Base-by-base conservation (phyloP, 2,113 vertebrate genomes). In the Dendropsophus ebraccatus region DNA sequence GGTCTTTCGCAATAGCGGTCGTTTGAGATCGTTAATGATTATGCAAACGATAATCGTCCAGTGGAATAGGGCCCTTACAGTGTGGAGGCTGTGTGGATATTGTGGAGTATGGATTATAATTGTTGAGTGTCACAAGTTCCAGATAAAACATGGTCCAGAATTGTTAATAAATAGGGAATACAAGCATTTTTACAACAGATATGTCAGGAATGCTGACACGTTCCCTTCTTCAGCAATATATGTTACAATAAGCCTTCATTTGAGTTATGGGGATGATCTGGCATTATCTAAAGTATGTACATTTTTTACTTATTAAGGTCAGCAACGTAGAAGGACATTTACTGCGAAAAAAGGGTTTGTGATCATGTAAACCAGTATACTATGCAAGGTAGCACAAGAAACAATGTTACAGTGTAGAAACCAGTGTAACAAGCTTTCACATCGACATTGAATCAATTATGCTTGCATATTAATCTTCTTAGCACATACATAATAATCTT, bases 301-400 rank as follows among this genome's bases (percentile, higher is more conserved):
- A 65, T 65, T 69, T 47, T 47, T 25, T 9, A 28, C 8, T 19
- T 19, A 32, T 60, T 21, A 56, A 74, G 11, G 82, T 56, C 70
- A 83, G n/a, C 35, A 37, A 35, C 47, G 82, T 74, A 74, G 72
- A 84, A 62, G 58, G 52, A 78, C 60, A 85, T 69, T 67, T 49
- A 37, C 10, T n/a, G 14, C 56, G 41, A 84, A 30, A 56, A 70
- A 67, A n/a, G 67, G 19, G 28, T 28, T 7, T 70, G 62, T 23
- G 19, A 37, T 7, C 11, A 21, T 56, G 37, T 11, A 83, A 56
- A 12, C n/a, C 41, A 35, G n/a, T 41, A 62, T 28, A 41, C 23
- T 14, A 47, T 1, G 7, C n/a, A 81, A 54, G n/a, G n/a, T n/a
- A n/a, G n/a, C n/a, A n/a, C 1, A 4, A 56, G 28, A 58, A 58